Evolutionary conservation across 1,140 invertebrate genomes (phyloP).

Genomic region (Musca domestica): DNA sequence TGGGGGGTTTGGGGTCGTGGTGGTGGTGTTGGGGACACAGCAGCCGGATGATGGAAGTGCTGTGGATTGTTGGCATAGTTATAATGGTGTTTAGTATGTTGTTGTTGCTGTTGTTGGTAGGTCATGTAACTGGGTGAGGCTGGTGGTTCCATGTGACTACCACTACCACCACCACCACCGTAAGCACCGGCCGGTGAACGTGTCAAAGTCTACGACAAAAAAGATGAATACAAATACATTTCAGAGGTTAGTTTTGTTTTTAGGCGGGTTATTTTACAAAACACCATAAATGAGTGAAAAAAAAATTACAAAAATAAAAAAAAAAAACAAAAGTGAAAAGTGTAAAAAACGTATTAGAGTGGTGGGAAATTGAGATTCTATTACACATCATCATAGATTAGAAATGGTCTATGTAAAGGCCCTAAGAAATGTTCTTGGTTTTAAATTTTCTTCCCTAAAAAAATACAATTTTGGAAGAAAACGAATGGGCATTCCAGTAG

Average conservation of each 20-base stretch:
- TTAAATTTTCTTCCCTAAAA: no score
- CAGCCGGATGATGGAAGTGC: slow-evolving; percentile 49
- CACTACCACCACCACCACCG: slow-evolving; percentile 29
- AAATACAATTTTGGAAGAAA: no score
- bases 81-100: slow-evolving; percentile 45
- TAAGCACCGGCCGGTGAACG: slow-evolving; percentile 30
- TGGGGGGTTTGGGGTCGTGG: slow-evolving; percentile 29
- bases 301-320: neutral
- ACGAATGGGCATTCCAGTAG: no score
- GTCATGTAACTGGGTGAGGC: slow-evolving; percentile 45
- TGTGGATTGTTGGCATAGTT: slow-evolving; percentile 44
- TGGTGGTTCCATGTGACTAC: slow-evolving; percentile 40
- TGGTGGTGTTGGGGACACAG: slow-evolving; percentile 41
- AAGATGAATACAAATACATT: slow-evolving; percentile 33
- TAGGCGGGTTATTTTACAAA: neutral
- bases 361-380: neutral
- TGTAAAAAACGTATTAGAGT: neutral
- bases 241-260: neutral
- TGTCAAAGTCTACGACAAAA: slow-evolving; percentile 41
- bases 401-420: no score
- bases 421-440: no score
- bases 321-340: neutral
- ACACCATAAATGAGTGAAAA: slow-evolving; percentile 6
- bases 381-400: no score
- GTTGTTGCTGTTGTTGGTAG: slow-evolving; percentile 26